These are phyloP conservation scores for Streptopelia turtur DNA, from an alignment of 2,797 vertebrate species.

Conservation along the genomic window DNA sequence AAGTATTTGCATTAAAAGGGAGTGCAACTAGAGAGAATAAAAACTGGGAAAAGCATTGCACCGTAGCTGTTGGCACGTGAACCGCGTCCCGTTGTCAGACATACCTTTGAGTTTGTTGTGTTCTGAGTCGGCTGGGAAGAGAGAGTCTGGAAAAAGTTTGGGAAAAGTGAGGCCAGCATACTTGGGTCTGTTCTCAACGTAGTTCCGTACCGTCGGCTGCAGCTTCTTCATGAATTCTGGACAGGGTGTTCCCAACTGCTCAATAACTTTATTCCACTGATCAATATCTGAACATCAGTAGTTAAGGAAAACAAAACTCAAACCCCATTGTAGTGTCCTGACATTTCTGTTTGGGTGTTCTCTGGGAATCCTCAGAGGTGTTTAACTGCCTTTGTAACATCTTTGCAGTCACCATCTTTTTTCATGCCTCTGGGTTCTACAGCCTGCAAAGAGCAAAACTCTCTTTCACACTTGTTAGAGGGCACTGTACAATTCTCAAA, in stretches of 20 bases:
- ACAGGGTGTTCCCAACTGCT: conserved; percentile 95
- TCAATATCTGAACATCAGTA: conserved; percentile 90
- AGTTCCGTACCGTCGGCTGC: conserved; percentile 97
- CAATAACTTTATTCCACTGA: conserved; percentile 99
- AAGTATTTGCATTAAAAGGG: background rate
- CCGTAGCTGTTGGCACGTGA: background rate
- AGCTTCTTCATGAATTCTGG: conserved; percentile 99
- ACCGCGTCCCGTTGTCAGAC: background rate
- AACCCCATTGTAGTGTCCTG: background rate
- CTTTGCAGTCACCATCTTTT: background rate
- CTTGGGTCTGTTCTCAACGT: conserved; percentile 98
- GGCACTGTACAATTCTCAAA: background rate
- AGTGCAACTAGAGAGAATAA: background rate
- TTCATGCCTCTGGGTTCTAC: background rate
- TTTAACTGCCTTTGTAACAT: background rate
- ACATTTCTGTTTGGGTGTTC: background rate
- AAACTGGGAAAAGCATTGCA: background rate
- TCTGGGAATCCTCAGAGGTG: background rate
- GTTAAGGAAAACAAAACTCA: conserved; percentile 82
- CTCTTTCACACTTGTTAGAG: background rate
- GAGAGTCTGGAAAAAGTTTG: conserved; percentile 98
- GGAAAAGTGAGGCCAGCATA: conserved; percentile 97
- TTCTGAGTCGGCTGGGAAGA: conserved; percentile 98
- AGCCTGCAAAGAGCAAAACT: background rate
- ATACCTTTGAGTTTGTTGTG: conserved; percentile 99